These are phyloP conservation scores for Acromyrmex echinatior DNA, from an alignment of 1,140 invertebrate species.

Conservation along the genomic window DNA sequence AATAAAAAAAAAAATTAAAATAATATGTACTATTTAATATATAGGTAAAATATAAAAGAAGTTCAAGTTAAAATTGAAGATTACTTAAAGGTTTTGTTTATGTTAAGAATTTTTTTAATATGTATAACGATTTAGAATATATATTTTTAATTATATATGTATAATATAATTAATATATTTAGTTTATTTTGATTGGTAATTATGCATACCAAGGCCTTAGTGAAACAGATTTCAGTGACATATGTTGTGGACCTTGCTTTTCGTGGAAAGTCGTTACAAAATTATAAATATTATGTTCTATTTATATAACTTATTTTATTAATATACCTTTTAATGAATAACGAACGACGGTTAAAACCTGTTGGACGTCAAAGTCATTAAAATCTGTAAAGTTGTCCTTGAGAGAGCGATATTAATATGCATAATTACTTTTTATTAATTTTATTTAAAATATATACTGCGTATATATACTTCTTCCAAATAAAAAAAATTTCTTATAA, in stretches of 20 bases:
- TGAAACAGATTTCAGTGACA: too few species aligned
- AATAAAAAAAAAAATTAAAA: neutral
- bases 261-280: too few species aligned
- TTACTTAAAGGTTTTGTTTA: neutral
- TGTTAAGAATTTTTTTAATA: neutral
- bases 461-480: neutral
- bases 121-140: neutral
- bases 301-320: too few species aligned
- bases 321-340: too few species aligned
- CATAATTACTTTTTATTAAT: neutral
- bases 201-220: too few species aligned
- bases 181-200: too few species aligned
- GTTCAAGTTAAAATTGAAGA: neutral
- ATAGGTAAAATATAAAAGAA: neutral
- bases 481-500: neutral
- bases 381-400: too few species aligned
- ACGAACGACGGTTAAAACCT: too few species aligned
- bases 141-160: neutral
- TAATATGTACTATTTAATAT: constrained; percentile 1
- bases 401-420: too few species aligned
- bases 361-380: too few species aligned
- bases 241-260: too few species aligned
- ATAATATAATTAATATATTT: neutral
- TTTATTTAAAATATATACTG: neutral
- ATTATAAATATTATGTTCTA: too few species aligned